Percentiles rank a stretch among this genome's conserved stretches.
phyloP scores from a whole-genome alignment of 2,797 vertebrate genomes.

The Rhinogobio ventralis region DNA sequence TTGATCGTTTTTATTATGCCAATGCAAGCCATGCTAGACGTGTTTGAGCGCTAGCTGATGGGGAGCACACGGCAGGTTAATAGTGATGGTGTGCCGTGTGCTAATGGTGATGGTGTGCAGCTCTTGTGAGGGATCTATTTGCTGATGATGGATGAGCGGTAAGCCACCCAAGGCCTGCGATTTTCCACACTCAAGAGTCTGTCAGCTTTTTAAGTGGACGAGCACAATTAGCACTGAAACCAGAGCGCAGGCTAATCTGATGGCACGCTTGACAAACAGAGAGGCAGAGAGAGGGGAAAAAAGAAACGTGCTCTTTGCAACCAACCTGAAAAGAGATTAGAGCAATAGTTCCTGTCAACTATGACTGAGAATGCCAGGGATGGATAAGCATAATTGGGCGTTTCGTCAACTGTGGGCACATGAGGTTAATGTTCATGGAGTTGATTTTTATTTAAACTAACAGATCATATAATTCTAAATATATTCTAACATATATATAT shows the following conservation, averaged over 20 bases:
- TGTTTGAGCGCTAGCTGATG: constrained; percentile 22
- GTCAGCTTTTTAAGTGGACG: constrained; percentile 92
- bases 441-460: neutral
- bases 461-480: neutral
- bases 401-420: constrained; percentile 1
- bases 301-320: constrained; percentile 72
- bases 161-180: constrained; percentile 78
- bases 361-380: constrained; percentile 42
- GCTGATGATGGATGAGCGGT: constrained; percentile 89
- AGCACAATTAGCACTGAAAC: constrained; percentile 89
- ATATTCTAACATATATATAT: neutral
- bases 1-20: neutral
- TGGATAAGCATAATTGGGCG: constrained; percentile 34
- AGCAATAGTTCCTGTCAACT: constrained; percentile 19
- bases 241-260: constrained; percentile 89
- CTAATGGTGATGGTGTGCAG: constrained; percentile 81
- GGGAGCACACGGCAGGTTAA: constrained; percentile 55
- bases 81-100: constrained; percentile 68
- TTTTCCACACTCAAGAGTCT: constrained; percentile 83
- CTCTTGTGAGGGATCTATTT: constrained; percentile 87
- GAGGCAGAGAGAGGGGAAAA: constrained; percentile 38
- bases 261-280: constrained; percentile 83
- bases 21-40: neutral
- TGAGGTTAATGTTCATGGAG: neutral
- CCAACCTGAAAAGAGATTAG: constrained; percentile 58